Evolutionary conservation across 2,797 vertebrate species (phyloP), one percentile per base, ranked within the genome.

Genomic region (Protosalanx chinensis): DNA sequence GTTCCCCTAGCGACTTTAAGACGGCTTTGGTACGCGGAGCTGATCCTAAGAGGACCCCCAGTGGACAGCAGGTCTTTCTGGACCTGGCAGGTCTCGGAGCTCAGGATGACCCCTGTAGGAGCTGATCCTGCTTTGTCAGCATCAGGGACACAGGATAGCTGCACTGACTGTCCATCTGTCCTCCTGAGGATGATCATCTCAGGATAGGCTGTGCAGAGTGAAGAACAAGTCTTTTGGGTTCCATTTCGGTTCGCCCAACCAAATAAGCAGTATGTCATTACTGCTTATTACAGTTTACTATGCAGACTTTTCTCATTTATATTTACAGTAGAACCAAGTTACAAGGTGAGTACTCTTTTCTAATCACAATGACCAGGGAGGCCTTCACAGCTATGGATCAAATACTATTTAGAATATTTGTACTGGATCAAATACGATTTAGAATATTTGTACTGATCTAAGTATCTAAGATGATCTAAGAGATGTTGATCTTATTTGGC

Each of bases 21-120:
- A 3, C 89, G 90, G 0, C 62, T 70, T 29, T 70, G 33, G 70
- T 58, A 75, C 6, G 33, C 58, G 0, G n/a, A 63, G 72, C 69
- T 35, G 0, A 87, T 64, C 59, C 51, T 80, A 16, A 72, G 6
- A 2, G 33, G 1, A 0, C n/a, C 60, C 0, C 58, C 35, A 68
- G 90, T 0, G 8, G 84, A 89, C 60, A 91, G 75, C 76, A 89
- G 67, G 32, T 86, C 86, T 8, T 70, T 85, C 83, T 89, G 86
- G 53, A 68, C 70, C 12, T 49, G 81, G 62, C 66, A 49, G 0
- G 58, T 10, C 5, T 74, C 81, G 81, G 81, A 84, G 73, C 86
- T 88, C 58, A 93, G 81, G 53, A 79, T 74, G 67, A 93, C 76
- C 29, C 68, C 71, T 0, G 0, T 72, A 59, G 79, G 80, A 15